Base-by-base conservation (phyloP, 1,140 invertebrate species). In the Ladona fulva region DNA sequence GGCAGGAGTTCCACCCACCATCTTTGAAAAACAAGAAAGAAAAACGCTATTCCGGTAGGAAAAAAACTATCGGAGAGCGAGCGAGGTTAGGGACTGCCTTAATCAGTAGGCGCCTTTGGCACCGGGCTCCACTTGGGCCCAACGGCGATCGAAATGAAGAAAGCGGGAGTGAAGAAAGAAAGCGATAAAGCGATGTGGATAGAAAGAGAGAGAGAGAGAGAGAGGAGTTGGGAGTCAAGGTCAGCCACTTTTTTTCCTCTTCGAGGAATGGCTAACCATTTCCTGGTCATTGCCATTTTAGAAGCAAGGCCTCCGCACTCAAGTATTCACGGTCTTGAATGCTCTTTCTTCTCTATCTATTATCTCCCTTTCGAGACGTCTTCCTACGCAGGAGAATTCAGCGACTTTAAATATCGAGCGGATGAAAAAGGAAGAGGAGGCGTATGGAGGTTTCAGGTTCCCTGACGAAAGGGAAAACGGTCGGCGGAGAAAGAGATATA, bases 271-370 rank as follows among this genome's bases (percentile, higher is more conserved):
- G 52, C 52, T 66, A 66, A 66, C 52, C 52, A 66, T 66, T 66
- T 66, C 52, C 52, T 66, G 52, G 52, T 66, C 52, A 66, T 66
- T 66, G 52, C 16, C 52, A 66, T 66, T 66, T 66, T 6, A 66
- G n/a, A 22, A 66, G 52, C 52, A 66, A 66, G 52, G 52, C 52
- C 52, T 66, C 52, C 52, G 52, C 52, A 5, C 52, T 66, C 52
- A 66, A 66, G 52, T 66, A 66, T 66, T 66, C 52, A 66, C 52
- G n/a, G 52, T 66, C 52, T 66, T 19, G 52, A 66, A 66, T 66
- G n/a, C 52, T 66, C 52, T 22, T 66, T 66, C n/a, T 66, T 66
- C 52, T 66, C 14, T 12, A 16, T 66, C 52, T 52, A n/a, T n/a
- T n/a, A 11, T 52, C 44, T 19, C 44, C 19, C 44, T 52, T 19